phyloP scores from a whole-genome alignment of 37 sponge, comb jelly and placozoan species.

The Crambe crambe region DNA sequence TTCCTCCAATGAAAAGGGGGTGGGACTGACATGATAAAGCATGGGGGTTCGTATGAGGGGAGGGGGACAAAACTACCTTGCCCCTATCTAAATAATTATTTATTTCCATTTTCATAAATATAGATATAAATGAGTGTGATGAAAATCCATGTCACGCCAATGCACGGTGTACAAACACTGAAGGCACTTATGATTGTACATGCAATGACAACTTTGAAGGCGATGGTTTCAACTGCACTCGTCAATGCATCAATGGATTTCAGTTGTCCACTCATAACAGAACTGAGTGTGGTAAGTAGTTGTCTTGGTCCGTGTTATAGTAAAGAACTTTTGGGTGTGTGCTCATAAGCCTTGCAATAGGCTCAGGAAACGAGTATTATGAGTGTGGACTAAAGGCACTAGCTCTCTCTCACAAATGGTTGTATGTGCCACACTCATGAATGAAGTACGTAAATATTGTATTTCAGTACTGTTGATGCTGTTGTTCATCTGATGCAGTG shows the following conservation, averaged over 20 bases:
- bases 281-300: constrained; percentile 4
- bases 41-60: too few species aligned
- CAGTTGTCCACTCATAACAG: constrained; percentile 3
- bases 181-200: constrained; percentile 31
- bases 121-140: constrained; percentile 60
- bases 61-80: too few species aligned
- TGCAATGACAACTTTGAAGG: constrained; percentile 22
- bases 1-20: too few species aligned
- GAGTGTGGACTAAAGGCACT: too few species aligned
- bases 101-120: not conserved
- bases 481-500: too few species aligned
- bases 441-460: too few species aligned
- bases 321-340: too few species aligned
- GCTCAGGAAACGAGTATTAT: too few species aligned
- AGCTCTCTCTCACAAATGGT: not conserved
- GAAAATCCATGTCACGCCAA: constrained; percentile 12
- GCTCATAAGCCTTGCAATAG: too few species aligned
- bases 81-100: too few species aligned
- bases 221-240: constrained; percentile 29
- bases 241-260: not conserved
- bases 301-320: too few species aligned
- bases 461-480: not conserved
- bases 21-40: too few species aligned
- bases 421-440: not conserved
- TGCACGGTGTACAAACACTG: constrained; percentile 32